Conservation (phyloP, 1,140 invertebrate genomes). For the Amphibalanus amphitrite region DNA sequence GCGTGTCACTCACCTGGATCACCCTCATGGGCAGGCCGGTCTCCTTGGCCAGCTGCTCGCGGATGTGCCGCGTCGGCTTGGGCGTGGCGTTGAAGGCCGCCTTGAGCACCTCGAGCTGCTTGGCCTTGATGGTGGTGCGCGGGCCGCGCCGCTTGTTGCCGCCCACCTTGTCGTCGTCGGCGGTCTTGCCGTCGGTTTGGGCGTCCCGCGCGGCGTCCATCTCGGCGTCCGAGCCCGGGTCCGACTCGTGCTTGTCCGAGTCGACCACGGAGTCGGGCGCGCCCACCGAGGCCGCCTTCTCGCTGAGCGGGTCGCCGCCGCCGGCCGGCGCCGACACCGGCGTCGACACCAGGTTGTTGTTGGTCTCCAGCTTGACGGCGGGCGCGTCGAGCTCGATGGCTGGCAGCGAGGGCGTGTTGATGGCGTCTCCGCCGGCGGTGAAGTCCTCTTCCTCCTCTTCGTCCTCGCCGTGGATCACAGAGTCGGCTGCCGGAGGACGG, state of each 20-base stretch:
- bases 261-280: slow-evolving; percentile 20
- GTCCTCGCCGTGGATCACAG: not conserved
- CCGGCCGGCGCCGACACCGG: not conserved
- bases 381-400: slow-evolving; percentile 1
- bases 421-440: slow-evolving; percentile 14
- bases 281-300: slow-evolving; percentile 18
- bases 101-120: slow-evolving; percentile 90
- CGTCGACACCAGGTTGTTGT: slow-evolving; percentile 22
- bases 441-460: slow-evolving; percentile 19
- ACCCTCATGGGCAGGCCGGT: slow-evolving; percentile 98
- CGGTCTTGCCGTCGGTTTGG: slow-evolving; percentile 65
- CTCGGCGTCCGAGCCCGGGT: slow-evolving; percentile 16
- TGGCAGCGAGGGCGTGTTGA: slow-evolving; percentile 13
- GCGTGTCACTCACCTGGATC: slow-evolving; percentile 71
- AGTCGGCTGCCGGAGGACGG: not conserved
- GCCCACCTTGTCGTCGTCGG: slow-evolving; percentile 69
- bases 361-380: slow-evolving; percentile 17
- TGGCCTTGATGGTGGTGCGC: slow-evolving; percentile 96
- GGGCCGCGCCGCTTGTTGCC: slow-evolving; percentile 71
- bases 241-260: slow-evolving; percentile 15
- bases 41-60: slow-evolving; percentile 96
- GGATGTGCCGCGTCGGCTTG: slow-evolving; percentile 95
- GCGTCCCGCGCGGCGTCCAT: slow-evolving; percentile 39
- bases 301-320: slow-evolving; percentile 1
- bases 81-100: slow-evolving; percentile 95